Evolutionary conservation across 1,140 invertebrate genomes (phyloP), one percentile per base, ranked within the genome.

Genomic region (Papilio xuthus): DNA sequence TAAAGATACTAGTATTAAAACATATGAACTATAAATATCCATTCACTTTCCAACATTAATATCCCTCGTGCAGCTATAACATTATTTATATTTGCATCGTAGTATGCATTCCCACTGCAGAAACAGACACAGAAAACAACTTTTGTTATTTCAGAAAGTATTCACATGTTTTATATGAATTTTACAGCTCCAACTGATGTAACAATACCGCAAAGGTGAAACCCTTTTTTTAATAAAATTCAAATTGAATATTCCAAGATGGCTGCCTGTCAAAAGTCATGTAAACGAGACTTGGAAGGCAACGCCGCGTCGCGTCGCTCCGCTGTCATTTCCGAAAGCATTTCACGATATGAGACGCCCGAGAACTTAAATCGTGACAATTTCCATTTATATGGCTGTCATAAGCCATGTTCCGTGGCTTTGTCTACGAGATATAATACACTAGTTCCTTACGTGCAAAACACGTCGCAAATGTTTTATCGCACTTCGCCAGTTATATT

Each of bases 381-480:
- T 92, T 91, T 90, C 89, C 90, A 92, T 92, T 90, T 92, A 90
- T 91, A 92, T 89, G 86, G 81, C 83, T 86, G 87, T 89, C 86
- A 88, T 88, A 88, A 92, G 86, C 87, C 86, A 82, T 86, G 84
- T 87, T 81, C 85, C 81, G 85, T 72, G 83, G 82, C 85, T 86
- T 89, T 89, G 87, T 90, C 84, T 89, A 82, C 53, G 56, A 76
- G 53, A 83, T 81, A 78, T 83, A 80, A 84, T 69, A 81, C 82
- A 83, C 80, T 83, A 82, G 80, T 78, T 83, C 60, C 77, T 72
- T 77, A 60, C 67, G 71, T 76, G 79, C 83, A 71, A 42, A 77
- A 81, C 74, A 81, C 80, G 67, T 81, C 79, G 26, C 60, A 63
- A 63, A 26, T 26, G 13, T 28, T 63, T 63, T 63, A 63, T 63